Evolutionary conservation across 2,888 invertebrate genomes (phyloP).

Genomic region (Ectobius pallidus): DNA sequence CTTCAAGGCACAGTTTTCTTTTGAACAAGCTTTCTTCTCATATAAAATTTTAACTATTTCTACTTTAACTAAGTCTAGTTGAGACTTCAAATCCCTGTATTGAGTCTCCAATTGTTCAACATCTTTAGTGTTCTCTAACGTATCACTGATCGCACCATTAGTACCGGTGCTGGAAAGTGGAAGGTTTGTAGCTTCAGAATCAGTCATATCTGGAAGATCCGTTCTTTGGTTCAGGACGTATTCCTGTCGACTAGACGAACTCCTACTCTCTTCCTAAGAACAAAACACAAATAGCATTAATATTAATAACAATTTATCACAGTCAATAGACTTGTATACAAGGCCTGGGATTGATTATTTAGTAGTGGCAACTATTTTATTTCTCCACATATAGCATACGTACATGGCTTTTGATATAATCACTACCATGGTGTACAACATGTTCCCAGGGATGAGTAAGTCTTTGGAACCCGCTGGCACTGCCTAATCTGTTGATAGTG

Average conservation of each 20-base stretch:
- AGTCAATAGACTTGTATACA: no score
- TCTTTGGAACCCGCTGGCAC: no score
- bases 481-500: no score
- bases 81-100: slow-evolving; percentile 47
- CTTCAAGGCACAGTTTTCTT: slow-evolving; percentile 51
- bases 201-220: neutral
- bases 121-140: slow-evolving; percentile 29
- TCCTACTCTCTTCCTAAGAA: slow-evolving; percentile 14
- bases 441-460: no score
- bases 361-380: no score
- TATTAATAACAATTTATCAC: no score
- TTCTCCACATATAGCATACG: no score
- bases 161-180: neutral
- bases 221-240: slow-evolving; percentile 25
- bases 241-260: slow-evolving; percentile 12
- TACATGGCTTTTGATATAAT: no score
- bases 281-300: no score
- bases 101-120: slow-evolving; percentile 46
- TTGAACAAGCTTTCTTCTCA: slow-evolving; percentile 50
- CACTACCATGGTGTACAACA: no score
- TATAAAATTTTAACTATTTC: slow-evolving; percentile 50
- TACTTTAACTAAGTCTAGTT: slow-evolving; percentile 48
- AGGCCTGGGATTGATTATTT: no score
- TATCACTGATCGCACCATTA: slow-evolving; percentile 2
- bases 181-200: slow-evolving; percentile 4